phyloP scores from a whole-genome alignment of 2,797 vertebrate species.

The Clarias pachynema region DNA sequence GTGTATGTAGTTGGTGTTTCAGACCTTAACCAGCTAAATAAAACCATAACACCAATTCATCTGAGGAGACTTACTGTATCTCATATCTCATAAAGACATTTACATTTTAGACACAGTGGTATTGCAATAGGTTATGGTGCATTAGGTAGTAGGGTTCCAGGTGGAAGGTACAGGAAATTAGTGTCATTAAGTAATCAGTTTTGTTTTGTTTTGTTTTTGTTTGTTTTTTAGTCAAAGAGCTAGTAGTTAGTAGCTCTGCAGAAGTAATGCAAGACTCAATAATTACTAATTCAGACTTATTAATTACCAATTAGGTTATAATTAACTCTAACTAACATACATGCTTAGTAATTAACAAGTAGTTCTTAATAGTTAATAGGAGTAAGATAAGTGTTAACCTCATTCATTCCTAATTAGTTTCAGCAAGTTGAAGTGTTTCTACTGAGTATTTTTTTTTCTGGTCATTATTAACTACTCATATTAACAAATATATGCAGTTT shows the following conservation, averaged over 20 bases:
- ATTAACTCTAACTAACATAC: not conserved
- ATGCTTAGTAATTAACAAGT: not conserved
- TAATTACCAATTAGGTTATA: not conserved
- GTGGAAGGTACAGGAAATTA: not conserved
- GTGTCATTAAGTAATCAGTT: not conserved
- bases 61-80: not conserved
- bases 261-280: not conserved
- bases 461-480: not conserved
- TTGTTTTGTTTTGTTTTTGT: too few relatives aligned
- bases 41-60: not conserved
- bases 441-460: not conserved
- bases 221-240: not conserved
- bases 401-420: not conserved
- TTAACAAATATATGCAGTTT: not conserved
- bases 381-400: not conserved
- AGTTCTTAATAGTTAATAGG: not conserved
- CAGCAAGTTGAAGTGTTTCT: not conserved
- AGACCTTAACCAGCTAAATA: not conserved
- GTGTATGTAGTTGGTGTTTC: not conserved
- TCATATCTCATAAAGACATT: not conserved
- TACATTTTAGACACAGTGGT: not conserved
- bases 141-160: not conserved
- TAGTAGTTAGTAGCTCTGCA: not conserved
- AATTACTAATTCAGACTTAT: not conserved
- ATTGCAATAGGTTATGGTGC: not conserved